Evolutionary conservation across 2,113 vertebrate species (phyloP), one percentile per base, ranked within the genome.

Genomic region (Alectura lathami): DNA sequence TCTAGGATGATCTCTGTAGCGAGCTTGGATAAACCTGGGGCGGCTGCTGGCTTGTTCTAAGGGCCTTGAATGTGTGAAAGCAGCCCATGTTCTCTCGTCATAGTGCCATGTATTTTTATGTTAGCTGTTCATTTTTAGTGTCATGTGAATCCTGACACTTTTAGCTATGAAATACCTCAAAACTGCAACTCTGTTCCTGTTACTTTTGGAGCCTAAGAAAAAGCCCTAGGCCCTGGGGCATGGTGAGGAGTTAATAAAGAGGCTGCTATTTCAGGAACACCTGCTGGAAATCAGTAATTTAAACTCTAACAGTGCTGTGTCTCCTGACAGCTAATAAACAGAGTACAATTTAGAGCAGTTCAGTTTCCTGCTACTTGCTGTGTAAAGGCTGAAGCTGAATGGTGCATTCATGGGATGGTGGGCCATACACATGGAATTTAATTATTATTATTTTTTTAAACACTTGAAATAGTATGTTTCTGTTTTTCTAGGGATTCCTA

Each of bases 401-500:
- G 66, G 47, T 53, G 48, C 17, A 21, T 90, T 94, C 34, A 48
- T 72, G 53, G 40, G 9, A 2, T 80, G 8, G 14, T 48, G 51
- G 75, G 53, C 43, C 3, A 27, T n/a, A 29, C 14, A 6, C n/a
- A 56, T 26, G 57, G 72, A 91, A 76, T 91, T 82, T 73, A 73
- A 87, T 82, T 66, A 76, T 79, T 64, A 24, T 78, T 94, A 66
- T 40, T 67, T 38, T 30, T 70, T 83, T 86, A 53, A 59, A 11
- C 30, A 51, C 72, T 94, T 88, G 74, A 74, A 94, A 86, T 74
- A 81, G 48, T 0, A 2, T 59, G 50, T 36, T 82, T 89, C 80
- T 97, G 77, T 89, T 97, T 88, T 95, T 91, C 42, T 97, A 99
- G 99, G 99, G 83, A 98, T 99, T 97, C 98, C 99, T 85, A 99